Base-by-base conservation (phyloP, 2,113 vertebrate genomes). In the Oophaga pumilio region DNA sequence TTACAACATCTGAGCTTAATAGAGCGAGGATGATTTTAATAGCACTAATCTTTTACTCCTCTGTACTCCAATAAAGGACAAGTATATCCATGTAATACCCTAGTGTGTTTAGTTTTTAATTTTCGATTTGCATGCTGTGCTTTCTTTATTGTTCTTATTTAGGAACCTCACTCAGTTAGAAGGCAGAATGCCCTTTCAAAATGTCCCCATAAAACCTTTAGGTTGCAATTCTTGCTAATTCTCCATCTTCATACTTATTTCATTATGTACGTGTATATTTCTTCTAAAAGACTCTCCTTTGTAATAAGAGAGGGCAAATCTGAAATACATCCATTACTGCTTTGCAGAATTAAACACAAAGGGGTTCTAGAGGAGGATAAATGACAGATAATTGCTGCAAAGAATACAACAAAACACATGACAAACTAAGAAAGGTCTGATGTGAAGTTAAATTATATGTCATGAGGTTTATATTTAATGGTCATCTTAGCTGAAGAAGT, bases 401-500 rank as follows among this genome's bases (percentile, higher is more conserved):
- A n/a, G 62, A 90, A 1, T 14, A 89, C 82, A 91, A 90, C 14
- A 89, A 84, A 91, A 90, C 76, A 13, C 74, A 20, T 85, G 52
- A 17, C 10, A 0, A 43, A 43, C 33, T 43, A 43, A 43, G 33
- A 43, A 43, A 43, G 1, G 33, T 43, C 33, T 43, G 33, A 43
- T 43, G 33, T 43, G 33, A 43, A 43, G 33, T 3, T 43, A 43
- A 43, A 43, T 43, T 43, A 5, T 80, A 24, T 84, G 24, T 57
- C n/a, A 84, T 82, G 4, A 33, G 87, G 68, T 80, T 87, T 89
- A 76, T 18, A 8, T 89, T 89, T 90, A 85, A 89, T 12, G 57
- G 76, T 50, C 83, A 24, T 20, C 86, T 73, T 22, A 71, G 1
- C 18, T 33, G 12, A 87, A 74, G 12, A 87, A 74, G 26, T 62